Percentiles rank a stretch among this genome's conserved stretches.
Conservation (phyloP, 2,113 vertebrate species). For the Turnix velox region DNA sequence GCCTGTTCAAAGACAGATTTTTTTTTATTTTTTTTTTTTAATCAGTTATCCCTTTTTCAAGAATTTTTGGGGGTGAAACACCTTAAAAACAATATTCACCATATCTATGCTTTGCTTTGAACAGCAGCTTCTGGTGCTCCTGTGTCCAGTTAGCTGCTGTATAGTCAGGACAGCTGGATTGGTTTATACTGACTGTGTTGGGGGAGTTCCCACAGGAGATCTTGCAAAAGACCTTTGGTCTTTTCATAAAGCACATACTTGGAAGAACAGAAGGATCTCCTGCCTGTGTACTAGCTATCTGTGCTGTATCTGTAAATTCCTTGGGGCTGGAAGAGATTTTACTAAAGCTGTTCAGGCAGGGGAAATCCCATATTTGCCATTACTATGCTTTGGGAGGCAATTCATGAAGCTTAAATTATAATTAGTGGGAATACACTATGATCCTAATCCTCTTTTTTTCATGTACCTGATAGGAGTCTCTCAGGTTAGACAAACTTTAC, state of each 20-base stretch:
- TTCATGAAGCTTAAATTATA: neutral
- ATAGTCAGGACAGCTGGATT: neutral
- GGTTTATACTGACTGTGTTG: neutral
- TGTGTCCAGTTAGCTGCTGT: neutral
- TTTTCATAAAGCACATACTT: neutral
- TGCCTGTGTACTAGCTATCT: neutral
- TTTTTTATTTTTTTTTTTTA: neutral
- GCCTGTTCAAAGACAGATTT: neutral
- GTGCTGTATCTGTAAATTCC: neutral
- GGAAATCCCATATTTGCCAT: neutral
- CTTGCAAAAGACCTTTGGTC: neutral
- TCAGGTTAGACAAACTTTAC: neutral
- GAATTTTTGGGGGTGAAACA: neutral
- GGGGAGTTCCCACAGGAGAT: neutral
- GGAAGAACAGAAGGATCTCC: neutral
- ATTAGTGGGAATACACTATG: neutral
- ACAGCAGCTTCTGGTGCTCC: neutral
- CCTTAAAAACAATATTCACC: neutral
- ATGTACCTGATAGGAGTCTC: neutral
- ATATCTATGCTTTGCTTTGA: neutral
- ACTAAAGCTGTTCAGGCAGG: neutral
- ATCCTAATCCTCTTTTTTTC: neutral
- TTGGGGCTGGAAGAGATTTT: fast-evolving
- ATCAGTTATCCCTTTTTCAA: neutral
- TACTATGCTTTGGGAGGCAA: neutral